Base-by-base conservation (phyloP, 2,888 invertebrate genomes). In the Limenitis camilla region DNA sequence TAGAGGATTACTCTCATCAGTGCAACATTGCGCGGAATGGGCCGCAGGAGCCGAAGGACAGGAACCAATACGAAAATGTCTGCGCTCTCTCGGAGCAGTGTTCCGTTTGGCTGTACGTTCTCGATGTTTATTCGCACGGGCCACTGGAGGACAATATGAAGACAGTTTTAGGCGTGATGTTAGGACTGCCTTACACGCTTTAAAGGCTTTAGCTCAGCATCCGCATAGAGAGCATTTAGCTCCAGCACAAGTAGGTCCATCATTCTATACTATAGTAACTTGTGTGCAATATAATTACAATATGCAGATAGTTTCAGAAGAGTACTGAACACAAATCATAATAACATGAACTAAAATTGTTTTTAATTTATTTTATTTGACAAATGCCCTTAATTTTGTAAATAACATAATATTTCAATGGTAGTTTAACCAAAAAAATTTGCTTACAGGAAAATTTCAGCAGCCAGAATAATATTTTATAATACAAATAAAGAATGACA, bases 81-180 rank as follows among this genome's bases (percentile, higher is more conserved):
- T 96, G 55, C 92, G 94, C 51, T 96, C 96, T 0, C 85, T 97
- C 40, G 97, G 97, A 71, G 96, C 96, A 58, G 95, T 98, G 62
- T 96, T 97, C 79, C 94, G 97, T 60, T 91, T 98, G 65, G 94
- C 97, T 2, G 96, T 97, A 35, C 94, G 97, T 64, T 97, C 97
- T 39, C 89, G 96, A 5, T 76, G 94, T 36, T 72, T 96, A 36
- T 96, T 96, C 82, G 92, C 95, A 0, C 89, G 95, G 11, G 96
- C 96, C 0, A 96, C 95, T 0, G 95, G 94, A 6, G 96, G 95
- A 0, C 94, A 95, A 76, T 95, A 94, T 69, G 96, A 96, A 69
- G 96, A 96, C 68, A 94, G 93, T 66, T 97, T 97, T 72, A 88
- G 93, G 7, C 76, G 93, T 10, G 96, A 96, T 71, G 89, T 97